phyloP scores from a whole-genome alignment of 2,113 vertebrate genomes.

The Megaleporinus macrocephalus region DNA sequence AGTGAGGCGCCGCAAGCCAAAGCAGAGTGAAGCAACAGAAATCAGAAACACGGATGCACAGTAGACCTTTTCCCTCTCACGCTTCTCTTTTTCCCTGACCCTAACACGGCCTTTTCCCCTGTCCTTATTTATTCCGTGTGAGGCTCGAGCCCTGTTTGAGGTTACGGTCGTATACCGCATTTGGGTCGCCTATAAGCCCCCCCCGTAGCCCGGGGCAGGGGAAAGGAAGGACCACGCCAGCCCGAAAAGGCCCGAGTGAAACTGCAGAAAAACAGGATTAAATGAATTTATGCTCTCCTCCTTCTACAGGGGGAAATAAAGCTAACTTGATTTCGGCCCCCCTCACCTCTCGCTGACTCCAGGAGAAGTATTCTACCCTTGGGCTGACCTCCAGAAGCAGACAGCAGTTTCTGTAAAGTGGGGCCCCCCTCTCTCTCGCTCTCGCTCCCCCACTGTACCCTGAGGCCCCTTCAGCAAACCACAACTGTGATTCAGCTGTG shows the following conservation, averaged over 20 bases:
- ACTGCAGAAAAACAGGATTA: constrained; percentile 82
- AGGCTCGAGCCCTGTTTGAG: constrained; percentile 65
- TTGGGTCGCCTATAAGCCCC: constrained; percentile 61
- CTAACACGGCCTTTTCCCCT: constrained; percentile 52
- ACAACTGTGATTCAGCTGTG: constrained; percentile 66
- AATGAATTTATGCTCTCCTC: constrained; percentile 79
- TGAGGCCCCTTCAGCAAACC: constrained; percentile 34
- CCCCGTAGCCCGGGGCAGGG: constrained; percentile 66
- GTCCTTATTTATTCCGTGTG: constrained; percentile 67
- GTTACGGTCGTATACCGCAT: constrained; percentile 73
- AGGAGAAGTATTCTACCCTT: constrained; percentile 81
- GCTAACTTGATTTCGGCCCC: constrained; percentile 81
- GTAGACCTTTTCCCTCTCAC: constrained; percentile 33
- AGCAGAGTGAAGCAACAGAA: background rate
- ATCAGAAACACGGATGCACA: constrained; percentile 25
- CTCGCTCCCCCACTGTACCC: constrained; percentile 13
- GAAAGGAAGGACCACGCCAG: constrained; percentile 66
- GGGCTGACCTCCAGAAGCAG: constrained; percentile 78
- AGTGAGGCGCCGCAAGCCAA: background rate
- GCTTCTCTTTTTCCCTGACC: constrained; percentile 64
- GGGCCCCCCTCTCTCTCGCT: constrained; percentile 50
- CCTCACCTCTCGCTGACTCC: constrained; percentile 82
- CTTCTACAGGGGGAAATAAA: constrained; percentile 68
- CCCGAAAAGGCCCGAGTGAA: constrained; percentile 73
- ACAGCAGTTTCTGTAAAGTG: constrained; percentile 75